Evolutionary conservation across 2,797 vertebrate genomes (phyloP).

Genomic region (Eidolon dupreanum): DNA sequence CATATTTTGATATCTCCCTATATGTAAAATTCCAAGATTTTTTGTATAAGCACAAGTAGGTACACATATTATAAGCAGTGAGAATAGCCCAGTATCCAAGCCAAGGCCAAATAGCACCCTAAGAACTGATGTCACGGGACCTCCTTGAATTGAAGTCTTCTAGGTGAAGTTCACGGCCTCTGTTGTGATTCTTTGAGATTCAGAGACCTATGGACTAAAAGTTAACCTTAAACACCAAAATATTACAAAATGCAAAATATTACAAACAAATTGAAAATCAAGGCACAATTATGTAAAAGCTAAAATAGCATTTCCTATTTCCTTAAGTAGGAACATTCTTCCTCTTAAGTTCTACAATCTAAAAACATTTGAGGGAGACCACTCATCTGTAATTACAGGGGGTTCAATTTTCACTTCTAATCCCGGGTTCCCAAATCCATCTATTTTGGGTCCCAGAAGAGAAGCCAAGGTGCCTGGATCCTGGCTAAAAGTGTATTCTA

Average conservation of each 20-base stretch:
- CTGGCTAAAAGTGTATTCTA: background rate
- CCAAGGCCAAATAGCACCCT: background rate
- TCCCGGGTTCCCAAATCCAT: background rate
- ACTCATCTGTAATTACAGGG: background rate
- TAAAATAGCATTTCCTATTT: background rate
- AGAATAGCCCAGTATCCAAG: background rate
- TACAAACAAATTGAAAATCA: background rate
- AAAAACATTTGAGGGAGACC: background rate
- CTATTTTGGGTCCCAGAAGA: background rate
- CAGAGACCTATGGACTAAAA: background rate
- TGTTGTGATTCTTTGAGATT: slow-evolving; percentile 12
- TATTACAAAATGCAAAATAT: background rate
- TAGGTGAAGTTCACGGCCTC: background rate
- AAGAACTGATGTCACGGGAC: background rate
- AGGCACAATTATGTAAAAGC: background rate
- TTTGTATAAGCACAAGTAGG: background rate
- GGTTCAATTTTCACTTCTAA: background rate
- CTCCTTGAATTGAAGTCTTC: background rate
- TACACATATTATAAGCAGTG: background rate
- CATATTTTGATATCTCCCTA: background rate
- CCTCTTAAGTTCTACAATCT: background rate
- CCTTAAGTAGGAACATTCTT: background rate
- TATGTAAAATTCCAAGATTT: slow-evolving; percentile 3
- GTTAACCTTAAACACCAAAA: background rate
- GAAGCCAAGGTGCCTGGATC: background rate